phyloP scores from a whole-genome alignment of 2,113 vertebrate genomes.

The Ciconia maguari region DNA sequence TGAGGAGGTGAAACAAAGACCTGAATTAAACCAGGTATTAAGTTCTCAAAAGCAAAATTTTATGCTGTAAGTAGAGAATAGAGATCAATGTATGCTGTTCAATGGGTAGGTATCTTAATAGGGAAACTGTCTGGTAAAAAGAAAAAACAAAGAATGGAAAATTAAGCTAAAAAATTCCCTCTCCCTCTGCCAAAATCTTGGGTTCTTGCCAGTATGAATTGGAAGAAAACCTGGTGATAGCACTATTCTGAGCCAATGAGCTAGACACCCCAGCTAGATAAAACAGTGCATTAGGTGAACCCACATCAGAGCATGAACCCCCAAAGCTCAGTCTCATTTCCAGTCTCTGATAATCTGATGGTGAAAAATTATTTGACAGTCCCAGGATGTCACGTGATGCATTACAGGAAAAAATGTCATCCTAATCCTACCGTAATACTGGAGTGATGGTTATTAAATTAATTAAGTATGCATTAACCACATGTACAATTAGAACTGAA shows the following conservation, averaged over 20 bases:
- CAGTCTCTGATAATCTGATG: background rate
- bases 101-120: background rate
- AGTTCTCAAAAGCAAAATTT: background rate
- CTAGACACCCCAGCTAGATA: background rate
- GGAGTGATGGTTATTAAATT: background rate
- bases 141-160: background rate
- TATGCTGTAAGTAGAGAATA: background rate
- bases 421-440: background rate
- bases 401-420: slow-evolving; percentile 30
- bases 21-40: background rate
- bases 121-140: background rate
- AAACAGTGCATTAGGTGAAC: background rate
- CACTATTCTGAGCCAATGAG: background rate
- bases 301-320: background rate
- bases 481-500: background rate
- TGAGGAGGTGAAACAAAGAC: slow-evolving; percentile 47
- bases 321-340: background rate
- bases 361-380: background rate
- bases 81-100: background rate
- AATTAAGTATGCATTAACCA: background rate
- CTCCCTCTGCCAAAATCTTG: background rate
- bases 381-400: background rate
- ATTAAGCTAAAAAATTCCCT: background rate
- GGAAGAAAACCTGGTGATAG: background rate
- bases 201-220: background rate